These are phyloP conservation scores for Vipera ursinii DNA, from an alignment of 2,797 vertebrate species.

Conservation along the genomic window DNA sequence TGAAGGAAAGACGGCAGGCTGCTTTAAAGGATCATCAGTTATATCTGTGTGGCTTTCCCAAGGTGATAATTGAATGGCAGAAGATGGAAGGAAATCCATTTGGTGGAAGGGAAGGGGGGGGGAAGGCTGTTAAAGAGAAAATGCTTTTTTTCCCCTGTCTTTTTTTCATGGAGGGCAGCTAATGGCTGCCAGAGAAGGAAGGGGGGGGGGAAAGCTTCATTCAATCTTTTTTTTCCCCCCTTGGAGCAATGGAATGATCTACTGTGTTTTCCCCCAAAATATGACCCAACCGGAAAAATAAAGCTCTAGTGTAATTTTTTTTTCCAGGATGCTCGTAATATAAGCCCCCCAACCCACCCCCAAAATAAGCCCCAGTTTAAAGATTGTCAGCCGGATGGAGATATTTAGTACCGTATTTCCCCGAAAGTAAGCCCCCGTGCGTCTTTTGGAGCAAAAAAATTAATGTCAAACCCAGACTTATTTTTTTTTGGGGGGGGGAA, in stretches of 20 bases:
- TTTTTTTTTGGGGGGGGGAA: too few species aligned
- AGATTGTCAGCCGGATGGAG: too few species aligned
- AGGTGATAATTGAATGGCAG: conserved; percentile 77
- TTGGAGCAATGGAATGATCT: conserved; percentile 39
- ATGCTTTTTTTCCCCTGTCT: not conserved
- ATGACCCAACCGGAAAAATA: too few species aligned
- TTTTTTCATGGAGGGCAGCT: conserved; percentile 55
- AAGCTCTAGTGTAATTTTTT: too few species aligned
- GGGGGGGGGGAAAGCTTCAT: conserved; percentile 48
- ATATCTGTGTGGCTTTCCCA: conserved; percentile 72
- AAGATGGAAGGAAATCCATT: conserved; percentile 74
- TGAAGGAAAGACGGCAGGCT: conserved; percentile 42
- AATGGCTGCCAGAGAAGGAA: conserved; percentile 65
- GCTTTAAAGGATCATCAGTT: conserved; percentile 71
- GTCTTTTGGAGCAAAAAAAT: too few species aligned
- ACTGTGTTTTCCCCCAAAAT: too few species aligned
- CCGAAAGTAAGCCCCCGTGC: too few species aligned
- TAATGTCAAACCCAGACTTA: too few species aligned
- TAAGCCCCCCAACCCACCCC: too few species aligned
- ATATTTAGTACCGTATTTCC: too few species aligned
- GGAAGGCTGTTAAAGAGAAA: conserved; percentile 63
- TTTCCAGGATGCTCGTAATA: too few species aligned
- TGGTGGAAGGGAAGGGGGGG: conserved; percentile 64
- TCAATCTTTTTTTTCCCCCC: conserved; percentile 39
- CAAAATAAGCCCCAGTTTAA: too few species aligned